A percentile compares a stretch with the other conserved stretches of the same genome.
Evolutionary conservation across 1,140 invertebrate species (phyloP).

Genomic region (Trichonephila clavipes): DNA sequence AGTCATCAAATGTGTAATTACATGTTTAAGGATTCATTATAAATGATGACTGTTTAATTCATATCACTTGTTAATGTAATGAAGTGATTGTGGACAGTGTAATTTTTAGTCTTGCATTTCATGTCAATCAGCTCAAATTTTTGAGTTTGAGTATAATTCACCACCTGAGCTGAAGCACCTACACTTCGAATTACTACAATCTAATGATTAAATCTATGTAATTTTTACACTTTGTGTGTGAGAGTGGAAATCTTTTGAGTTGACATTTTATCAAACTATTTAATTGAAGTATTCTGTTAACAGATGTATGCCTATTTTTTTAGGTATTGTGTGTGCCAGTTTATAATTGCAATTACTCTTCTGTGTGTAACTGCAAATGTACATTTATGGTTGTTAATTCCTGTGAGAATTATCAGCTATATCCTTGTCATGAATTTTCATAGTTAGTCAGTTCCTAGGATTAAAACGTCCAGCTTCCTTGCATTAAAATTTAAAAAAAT

Average conservation of each 20-base stretch:
- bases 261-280: background rate
- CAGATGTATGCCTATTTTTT: background rate
- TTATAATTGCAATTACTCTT: background rate
- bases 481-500: constrained; percentile 57
- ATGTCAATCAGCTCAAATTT: constrained; percentile 42
- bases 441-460: constrained; percentile 73
- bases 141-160: background rate
- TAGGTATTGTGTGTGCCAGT: background rate
- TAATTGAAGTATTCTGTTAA: background rate
- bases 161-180: constrained; percentile 5
- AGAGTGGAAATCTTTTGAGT: constrained; percentile 13
- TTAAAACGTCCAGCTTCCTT: constrained; percentile 74
- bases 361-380: constrained; percentile 5
- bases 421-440: constrained; percentile 57
- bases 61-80: constrained; percentile 68
- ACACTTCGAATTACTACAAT: background rate
- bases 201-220: background rate
- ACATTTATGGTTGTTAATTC: constrained; percentile 31
- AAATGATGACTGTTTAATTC: constrained; percentile 69
- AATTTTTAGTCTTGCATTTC: constrained; percentile 2
- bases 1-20: constrained; percentile 57
- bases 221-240: background rate
- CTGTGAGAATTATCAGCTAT: constrained; percentile 52
- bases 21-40: constrained; percentile 58
- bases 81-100: constrained; percentile 45